Percentiles rank a stretch among this genome's conserved stretches.
Conservation (phyloP, 2,888 invertebrate species). For the Tromatobia lineatoria region DNA sequence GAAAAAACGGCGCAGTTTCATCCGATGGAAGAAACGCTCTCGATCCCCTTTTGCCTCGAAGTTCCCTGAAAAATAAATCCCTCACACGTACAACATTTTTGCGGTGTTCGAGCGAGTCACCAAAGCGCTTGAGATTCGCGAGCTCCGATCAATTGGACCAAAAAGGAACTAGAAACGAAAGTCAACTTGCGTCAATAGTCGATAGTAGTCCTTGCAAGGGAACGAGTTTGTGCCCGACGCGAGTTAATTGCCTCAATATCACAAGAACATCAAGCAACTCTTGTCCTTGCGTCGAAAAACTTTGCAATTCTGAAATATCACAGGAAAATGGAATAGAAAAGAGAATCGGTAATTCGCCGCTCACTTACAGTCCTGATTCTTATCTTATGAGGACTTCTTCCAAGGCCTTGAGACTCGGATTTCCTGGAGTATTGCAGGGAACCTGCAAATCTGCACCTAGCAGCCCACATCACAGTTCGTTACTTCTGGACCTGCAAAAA, state of each 20-base stretch:
- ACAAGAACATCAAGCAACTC: slow-evolving; percentile 88
- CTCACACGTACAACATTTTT: slow-evolving; percentile 83
- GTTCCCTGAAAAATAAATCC: slow-evolving; percentile 90
- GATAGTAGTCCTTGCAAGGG: slow-evolving; percentile 87
- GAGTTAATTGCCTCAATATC: slow-evolving; percentile 73
- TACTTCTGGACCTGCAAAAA: slow-evolving; percentile 73
- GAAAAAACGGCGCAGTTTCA: slow-evolving; percentile 80
- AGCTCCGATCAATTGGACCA: slow-evolving; percentile 89
- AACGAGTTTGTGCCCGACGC: slow-evolving; percentile 84
- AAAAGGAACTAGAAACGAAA: slow-evolving; percentile 85
- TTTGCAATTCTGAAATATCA: slow-evolving; percentile 74
- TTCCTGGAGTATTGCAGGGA: slow-evolving; percentile 69
- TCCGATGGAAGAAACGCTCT: slow-evolving; percentile 24
- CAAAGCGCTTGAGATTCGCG: slow-evolving; percentile 93
- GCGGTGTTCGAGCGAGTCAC: slow-evolving; percentile 94
- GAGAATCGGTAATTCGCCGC: slow-evolving; percentile 9
- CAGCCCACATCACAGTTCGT: slow-evolving; percentile 77
- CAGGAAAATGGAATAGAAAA: slow-evolving; percentile 7
- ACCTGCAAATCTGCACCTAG: slow-evolving; percentile 80
- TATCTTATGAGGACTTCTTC: slow-evolving; percentile 42
- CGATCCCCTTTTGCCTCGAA: slow-evolving; percentile 86
- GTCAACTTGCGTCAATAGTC: slow-evolving; percentile 87
- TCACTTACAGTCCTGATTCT: slow-evolving; percentile 21
- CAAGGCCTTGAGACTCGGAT: slow-evolving; percentile 66
- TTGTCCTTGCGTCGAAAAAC: slow-evolving; percentile 90